Evolutionary conservation across 2,888 invertebrate genomes (phyloP), one percentile per base, ranked within the genome.

Genomic region (Lissocephala sabroskyi): DNA sequence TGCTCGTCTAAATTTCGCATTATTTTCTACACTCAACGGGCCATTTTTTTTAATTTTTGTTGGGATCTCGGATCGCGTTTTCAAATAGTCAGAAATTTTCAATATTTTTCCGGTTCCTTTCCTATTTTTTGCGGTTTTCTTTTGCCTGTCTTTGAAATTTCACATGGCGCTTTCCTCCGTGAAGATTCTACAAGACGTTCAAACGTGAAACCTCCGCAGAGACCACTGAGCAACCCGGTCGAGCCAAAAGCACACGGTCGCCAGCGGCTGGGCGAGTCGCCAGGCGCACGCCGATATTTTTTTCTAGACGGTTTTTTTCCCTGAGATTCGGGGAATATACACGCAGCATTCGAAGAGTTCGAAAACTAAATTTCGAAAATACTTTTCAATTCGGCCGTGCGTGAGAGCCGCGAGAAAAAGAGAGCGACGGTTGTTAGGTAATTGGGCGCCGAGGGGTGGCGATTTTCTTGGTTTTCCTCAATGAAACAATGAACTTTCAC

Each of bases 201-300:
- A 71, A 78, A 82, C 79, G 82, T 84, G 81, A 83, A 84, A 83
- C 83, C 83, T 83, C 84, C 83, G 84, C 81, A 82, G 82, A 83
- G 83, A 84, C 82, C 83, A 83, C 83, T 83, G 82, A 83, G 73
- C 59, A 65, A 54, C 26, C 42, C 44, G 40, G 43, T n/a, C 55
- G 48, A 49, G 45, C 56, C 14, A 29, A 30, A 16, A n/a, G n/a
- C 39, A 14, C 44, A 45, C 36, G 45, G 42, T 42, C 43, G 37
- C 45, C 58, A 30, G 35, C 41, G 42, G 28, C 37, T 48, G 41
- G 39, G 39, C 39, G 33, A 35, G 3, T 23, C 23, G 23, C 23
- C 23, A 23, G 23, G 23, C 23, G 23, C 23, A 23, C 23, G 23
- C 23, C 23, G 7, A 3, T n/a, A n/a, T n/a, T n/a, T n/a, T n/a